Base-by-base conservation (phyloP, 2,888 invertebrate genomes). In the Acanthosepion esculentum region DNA sequence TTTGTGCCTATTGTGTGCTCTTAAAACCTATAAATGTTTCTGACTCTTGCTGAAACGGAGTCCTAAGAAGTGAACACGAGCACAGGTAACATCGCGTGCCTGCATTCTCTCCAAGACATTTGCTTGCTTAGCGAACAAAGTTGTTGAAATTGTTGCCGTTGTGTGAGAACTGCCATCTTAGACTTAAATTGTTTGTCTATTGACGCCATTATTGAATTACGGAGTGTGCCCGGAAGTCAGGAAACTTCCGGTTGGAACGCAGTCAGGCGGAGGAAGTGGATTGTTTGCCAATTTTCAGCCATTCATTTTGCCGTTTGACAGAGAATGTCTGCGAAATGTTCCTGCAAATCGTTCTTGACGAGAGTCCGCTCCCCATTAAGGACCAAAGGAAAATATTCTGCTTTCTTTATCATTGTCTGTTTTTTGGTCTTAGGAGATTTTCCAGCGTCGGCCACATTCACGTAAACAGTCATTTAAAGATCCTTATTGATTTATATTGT, bases 161-260 rank as follows among this genome's bases (percentile, higher is more conserved):
- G 78, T 78, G 78, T 5, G n/a, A 5, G n/a, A 78, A 78, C 23
- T 15, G 33, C 78, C 78, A 33, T 78, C 78, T 78, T 78, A n/a
- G n/a, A 33, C n/a, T n/a, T 78, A 78, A 78, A 78, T 78, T n/a
- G 78, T 78, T 78, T 78, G 78, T 78, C 78, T n/a, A 78, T 78
- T 78, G 78, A 78, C n/a, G n/a, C 78, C 33, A 33, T 78, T 78
- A 78, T 78, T 78, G 78, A 78, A 33, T 78, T 78, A 78, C n/a
- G 78, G n/a, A n/a, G 78, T 78, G 78, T 78, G 78, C n/a, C 78
- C 78, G 78, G 78, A 78, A n/a, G 78, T 78, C 78, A n/a, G 15
- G n/a, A 78, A 20, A 78, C 78, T 78, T 78, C 78, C 78, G 78
- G 78, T 78, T n/a, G 33, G 78, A 33, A 15, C 78, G 29, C 78